Evolutionary conservation across 2,888 invertebrate species (phyloP), one percentile per base, ranked within the genome.

Genomic region (Rutpela maculata): DNA sequence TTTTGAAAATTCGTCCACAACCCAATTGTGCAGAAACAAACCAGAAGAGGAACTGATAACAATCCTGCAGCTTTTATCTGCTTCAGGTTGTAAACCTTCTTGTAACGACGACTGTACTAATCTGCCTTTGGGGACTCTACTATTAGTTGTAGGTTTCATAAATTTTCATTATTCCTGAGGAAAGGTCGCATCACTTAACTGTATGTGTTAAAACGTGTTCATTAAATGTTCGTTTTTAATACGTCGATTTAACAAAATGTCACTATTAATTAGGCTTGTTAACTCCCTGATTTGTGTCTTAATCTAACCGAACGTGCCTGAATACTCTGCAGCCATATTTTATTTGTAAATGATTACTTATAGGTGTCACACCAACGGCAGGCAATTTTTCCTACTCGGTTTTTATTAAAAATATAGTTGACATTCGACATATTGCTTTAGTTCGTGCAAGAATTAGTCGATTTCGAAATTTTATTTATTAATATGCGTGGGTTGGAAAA

Each of bases 321-420:
- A 63, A n/a, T 15, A 17, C 9, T 35, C 10, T n/a, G 15, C n/a
- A 1, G 31, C 35, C 35, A 31, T 69, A 35, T 26, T 69, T 31
- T 69, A 57, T 19, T 19, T 22, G n/a, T 50, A 15, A 4, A 15
- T 50, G 50, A 50, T 69, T 69, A 59, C 59, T 69, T 69, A 69
- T 69, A 69, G 69, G 1, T 18, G 26, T 69, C 19, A 18, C 38
- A 19, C 35, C 38, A 57, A 38, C 31, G 17, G 11, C n/a, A 18
- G 31, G 18, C 31, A 35, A 22, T 69, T 55, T 26, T 69, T 69
- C 35, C 35, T 35, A 10, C n/a, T 63, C 35, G 17, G 31, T 63
- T 31, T 35, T 31, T 35, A 50, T 50, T 50, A 50, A 50, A 50
- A 17, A 63, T 62, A 62, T 10, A 63, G 12, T 26, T n/a, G 3